Percentiles rank a stretch among this genome's conserved stretches.
These are phyloP conservation scores for Montipora capricornis DNA, from an alignment of 64 coral and sea anemone genomes.

Conservation along the genomic window DNA sequence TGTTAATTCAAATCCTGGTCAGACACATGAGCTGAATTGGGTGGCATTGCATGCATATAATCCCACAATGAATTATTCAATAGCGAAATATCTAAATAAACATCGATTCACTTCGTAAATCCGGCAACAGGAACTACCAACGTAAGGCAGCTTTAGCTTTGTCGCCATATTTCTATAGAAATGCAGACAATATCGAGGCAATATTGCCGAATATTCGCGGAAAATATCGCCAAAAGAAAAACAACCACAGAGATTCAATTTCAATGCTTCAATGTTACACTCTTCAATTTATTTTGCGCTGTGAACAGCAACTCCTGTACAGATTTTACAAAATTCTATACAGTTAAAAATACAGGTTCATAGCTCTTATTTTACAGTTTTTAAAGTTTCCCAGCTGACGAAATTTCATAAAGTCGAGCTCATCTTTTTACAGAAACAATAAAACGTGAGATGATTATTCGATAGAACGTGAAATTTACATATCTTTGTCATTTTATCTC, in stretches of 20 bases:
- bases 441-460: neutral
- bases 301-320: slow-evolving; percentile 84
- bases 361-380: slow-evolving; percentile 85
- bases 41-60: slow-evolving; percentile 1
- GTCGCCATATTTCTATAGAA: neutral
- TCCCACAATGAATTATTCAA: slow-evolving; percentile 33
- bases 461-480: slow-evolving; percentile 91
- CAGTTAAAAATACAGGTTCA: slow-evolving; percentile 97
- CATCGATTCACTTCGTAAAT: neutral
- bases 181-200: neutral
- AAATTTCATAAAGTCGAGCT: slow-evolving; percentile 37
- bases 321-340: slow-evolving; percentile 98
- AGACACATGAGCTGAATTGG: slow-evolving; percentile 26
- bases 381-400: slow-evolving; percentile 56
- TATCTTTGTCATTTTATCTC: slow-evolving; percentile 51
- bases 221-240: slow-evolving; percentile 12
- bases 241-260: neutral
- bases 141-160: neutral
- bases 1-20: neutral
- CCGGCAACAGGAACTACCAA: neutral
- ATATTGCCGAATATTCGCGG: neutral
- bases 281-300: slow-evolving; percentile 75
- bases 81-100: slow-evolving; percentile 29
- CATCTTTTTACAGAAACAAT: slow-evolving; percentile 25
- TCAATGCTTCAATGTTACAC: slow-evolving; percentile 18